Evolutionary conservation across 37 sponge, comb jelly and placozoan genomes (phyloP).

Genomic region (Eunapius fragilis): DNA sequence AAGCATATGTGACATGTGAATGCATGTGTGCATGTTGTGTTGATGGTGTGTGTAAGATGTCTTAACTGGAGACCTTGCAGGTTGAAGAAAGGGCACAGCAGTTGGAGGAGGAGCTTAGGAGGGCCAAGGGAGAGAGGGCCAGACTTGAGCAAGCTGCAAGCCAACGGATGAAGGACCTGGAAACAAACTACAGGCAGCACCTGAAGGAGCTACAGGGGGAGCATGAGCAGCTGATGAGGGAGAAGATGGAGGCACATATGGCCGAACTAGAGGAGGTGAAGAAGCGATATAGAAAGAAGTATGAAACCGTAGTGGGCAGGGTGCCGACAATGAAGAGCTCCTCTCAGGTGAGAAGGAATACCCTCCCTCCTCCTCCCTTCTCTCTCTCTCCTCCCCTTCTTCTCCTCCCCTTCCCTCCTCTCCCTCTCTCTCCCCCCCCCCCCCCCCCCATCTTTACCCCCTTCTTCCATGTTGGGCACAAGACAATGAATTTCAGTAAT

Average conservation of each 20-base stretch:
- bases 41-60: too few species aligned
- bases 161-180: too few species aligned
- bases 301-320: neutral
- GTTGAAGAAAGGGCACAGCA: neutral
- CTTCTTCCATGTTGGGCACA: too few species aligned
- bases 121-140: neutral
- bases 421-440: too few species aligned
- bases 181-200: neutral
- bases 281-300: neutral
- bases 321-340: neutral
- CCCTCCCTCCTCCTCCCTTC: too few species aligned
- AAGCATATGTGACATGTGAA: too few species aligned
- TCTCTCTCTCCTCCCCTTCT: too few species aligned
- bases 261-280: neutral
- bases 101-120: neutral
- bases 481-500: too few species aligned
- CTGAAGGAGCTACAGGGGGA: neutral
- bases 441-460: too few species aligned
- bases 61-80: too few species aligned
- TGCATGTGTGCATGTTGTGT: too few species aligned
- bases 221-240: neutral
- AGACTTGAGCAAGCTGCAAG: neutral
- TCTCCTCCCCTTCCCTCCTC: too few species aligned
- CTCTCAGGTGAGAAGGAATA: neutral
- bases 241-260: neutral